Base-by-base conservation (phyloP, 2,797 vertebrate genomes). In the Gambelia wislizenii region DNA sequence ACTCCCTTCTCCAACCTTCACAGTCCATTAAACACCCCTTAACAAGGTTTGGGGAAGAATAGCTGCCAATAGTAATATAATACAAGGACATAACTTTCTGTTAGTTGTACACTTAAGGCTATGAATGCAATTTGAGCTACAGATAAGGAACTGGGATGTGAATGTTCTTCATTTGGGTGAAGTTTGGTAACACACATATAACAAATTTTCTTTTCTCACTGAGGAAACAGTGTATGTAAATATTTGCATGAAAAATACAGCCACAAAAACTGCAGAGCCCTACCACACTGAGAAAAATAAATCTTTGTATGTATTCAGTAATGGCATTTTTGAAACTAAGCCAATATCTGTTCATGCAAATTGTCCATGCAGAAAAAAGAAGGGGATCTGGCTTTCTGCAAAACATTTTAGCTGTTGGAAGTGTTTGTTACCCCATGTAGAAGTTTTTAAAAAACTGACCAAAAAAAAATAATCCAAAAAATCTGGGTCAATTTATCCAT, bases 281-380 rank as follows among this genome's bases (percentile, higher is more conserved):
- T 59, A 47, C 52, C 30, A 70, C 52, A 47, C 49, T 89, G 75
- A 67, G 16, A 75, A 82, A 86, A 86, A 89, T 82, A 75, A 82
- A 76, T 76, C 18, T 56, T 76, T 76, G 2, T 82, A 36, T 27
- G 33, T 44, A 81, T 56, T 81, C 54, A 75, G 27, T 86, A 44
- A 86, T 67, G 18, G n/a, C 18, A 42, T 86, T 86, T 89, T 81
- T 75, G n/a, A 69, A 85, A 33, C 8, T n/a, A 80, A 39, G n/a
- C n/a, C 78, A 81, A 64, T 42, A 67, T 67, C 69, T 75, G 56
- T 76, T 36, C 69, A 76, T 52, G 56, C 30, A 86, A 89, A 82
- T 67, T 74, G 67, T 82, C 52, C 54, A 76, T 82, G 76, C n/a
- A 10, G 49, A 54, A 85, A 70, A 67, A 82, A 33, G 30, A 72